Evolutionary conservation across 2,113 vertebrate species (phyloP).

Genomic region (Microcebus jonahi): DNA sequence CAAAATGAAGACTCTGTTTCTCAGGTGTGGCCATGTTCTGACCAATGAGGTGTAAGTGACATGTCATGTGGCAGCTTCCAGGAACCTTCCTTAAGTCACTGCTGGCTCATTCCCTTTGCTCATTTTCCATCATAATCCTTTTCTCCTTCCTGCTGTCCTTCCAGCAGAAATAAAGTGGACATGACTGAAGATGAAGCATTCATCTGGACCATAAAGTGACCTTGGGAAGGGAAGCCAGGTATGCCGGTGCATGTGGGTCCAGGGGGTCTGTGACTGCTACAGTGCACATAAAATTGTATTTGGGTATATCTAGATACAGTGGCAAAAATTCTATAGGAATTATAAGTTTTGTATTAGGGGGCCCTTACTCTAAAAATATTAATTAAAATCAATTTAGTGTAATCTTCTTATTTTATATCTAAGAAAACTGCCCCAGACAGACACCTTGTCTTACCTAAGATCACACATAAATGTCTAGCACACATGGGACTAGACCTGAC

Average conservation of each 20-base stretch:
- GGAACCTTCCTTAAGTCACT: background rate
- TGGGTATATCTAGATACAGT: background rate
- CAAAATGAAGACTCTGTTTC: background rate
- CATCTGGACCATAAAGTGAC: background rate
- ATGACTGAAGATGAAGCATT: background rate
- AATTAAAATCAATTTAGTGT: background rate
- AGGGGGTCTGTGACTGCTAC: background rate
- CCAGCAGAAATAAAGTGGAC: background rate
- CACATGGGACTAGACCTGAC: background rate
- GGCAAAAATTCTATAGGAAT: background rate
- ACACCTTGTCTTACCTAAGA: background rate
- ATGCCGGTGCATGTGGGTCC: background rate
- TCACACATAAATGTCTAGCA: background rate
- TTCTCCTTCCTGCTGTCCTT: background rate
- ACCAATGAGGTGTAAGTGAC: background rate
- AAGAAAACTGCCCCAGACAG: background rate
- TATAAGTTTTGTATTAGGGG: background rate
- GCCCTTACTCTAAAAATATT: background rate
- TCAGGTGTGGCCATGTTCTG: background rate
- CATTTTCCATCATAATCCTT: background rate
- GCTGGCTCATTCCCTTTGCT: background rate
- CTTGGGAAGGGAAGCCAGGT: background rate
- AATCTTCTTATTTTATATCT: background rate
- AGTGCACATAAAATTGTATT: background rate
- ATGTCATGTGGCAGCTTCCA: background rate